Conservation (phyloP, 2,888 invertebrate species). For the Noctuana brunneofusca region DNA sequence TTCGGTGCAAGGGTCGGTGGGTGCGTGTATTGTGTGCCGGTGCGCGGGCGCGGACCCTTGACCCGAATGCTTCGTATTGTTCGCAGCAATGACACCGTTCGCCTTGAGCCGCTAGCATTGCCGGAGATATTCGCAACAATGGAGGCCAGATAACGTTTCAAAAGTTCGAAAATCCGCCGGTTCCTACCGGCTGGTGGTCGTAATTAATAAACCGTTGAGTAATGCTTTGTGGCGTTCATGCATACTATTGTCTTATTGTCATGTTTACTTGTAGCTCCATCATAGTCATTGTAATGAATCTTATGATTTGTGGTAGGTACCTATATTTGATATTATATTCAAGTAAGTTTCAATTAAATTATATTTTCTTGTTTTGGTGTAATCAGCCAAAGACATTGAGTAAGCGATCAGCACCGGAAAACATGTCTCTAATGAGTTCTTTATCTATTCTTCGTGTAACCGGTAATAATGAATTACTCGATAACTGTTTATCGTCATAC, state of each 20-base stretch:
- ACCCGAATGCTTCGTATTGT: conserved; percentile 78
- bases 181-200: conserved; percentile 61
- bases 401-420: conserved; percentile 39
- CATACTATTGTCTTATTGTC: conserved; percentile 49
- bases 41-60: conserved; percentile 64
- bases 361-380: background rate
- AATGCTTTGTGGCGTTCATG: conserved; percentile 46
- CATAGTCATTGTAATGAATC: background rate
- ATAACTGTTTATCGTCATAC: conserved; percentile 63
- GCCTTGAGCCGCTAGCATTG: conserved; percentile 82
- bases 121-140: conserved; percentile 83
- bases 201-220: conserved; percentile 73
- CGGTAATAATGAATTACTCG: conserved; percentile 64
- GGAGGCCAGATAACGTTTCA: conserved; percentile 82
- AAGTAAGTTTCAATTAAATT: background rate
- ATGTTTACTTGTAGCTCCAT: conserved; percentile 36
- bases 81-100: conserved; percentile 82
- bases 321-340: background rate
- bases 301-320: background rate
- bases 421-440: conserved; percentile 27
- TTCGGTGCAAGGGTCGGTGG: conserved; percentile 46
- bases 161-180: conserved; percentile 80
- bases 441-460: conserved; percentile 49
- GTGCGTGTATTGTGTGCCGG: conserved; percentile 42
- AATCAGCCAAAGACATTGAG: conserved; percentile 10